Base-by-base conservation (phyloP, 2,888 invertebrate species). In the Lottia scabra region DNA sequence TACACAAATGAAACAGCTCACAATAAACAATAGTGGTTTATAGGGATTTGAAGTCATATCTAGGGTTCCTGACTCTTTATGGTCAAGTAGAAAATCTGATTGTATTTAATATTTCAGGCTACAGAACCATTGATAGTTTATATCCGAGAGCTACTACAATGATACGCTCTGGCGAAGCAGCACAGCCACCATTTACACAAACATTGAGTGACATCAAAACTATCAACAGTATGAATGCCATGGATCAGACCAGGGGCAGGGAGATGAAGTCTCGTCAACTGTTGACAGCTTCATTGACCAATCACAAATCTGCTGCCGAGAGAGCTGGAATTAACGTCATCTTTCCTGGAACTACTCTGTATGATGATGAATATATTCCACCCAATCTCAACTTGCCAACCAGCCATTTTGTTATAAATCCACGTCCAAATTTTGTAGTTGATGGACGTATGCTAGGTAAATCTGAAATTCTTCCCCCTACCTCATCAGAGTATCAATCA, bases 321-420 rank as follows among this genome's bases (percentile, higher is more conserved):
- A 16, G 86, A 73, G 88, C 88, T 26, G 89, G 89, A 10, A 89
- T 89, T 72, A 87, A 88, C 78, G 87, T 84, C 5, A 85, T 78
- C 3, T 89, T 86, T 78, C 89, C 89, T 5, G 89, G 88, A 19
- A 77, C 68, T 63, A 86, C 88, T 0, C 88, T 89, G 76, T 89
- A 89, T 81, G 86, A 81, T 84, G 80, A 80, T 19, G 81, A 85
- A 23, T 89, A 84, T 78, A 78, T 72, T 63, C 63, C 73, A 23
- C 86, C 85, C 5, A 78, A 82, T 0, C 78, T 72, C 26, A 82
- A 85, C 72, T 69, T 78, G 4, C 76, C 78, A 4, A 83, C 83
- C 38, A 82, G 82, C 56, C 77, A 83, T 72, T 89, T 87, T 78
- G 84, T 78, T 63, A 84, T 89, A 65, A 89, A 89, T 80, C 89